Percentiles rank a stretch among this genome's conserved stretches.
These are phyloP conservation scores for Cyclura pinguis DNA, from an alignment of 2,797 vertebrate species.

Conservation along the genomic window DNA sequence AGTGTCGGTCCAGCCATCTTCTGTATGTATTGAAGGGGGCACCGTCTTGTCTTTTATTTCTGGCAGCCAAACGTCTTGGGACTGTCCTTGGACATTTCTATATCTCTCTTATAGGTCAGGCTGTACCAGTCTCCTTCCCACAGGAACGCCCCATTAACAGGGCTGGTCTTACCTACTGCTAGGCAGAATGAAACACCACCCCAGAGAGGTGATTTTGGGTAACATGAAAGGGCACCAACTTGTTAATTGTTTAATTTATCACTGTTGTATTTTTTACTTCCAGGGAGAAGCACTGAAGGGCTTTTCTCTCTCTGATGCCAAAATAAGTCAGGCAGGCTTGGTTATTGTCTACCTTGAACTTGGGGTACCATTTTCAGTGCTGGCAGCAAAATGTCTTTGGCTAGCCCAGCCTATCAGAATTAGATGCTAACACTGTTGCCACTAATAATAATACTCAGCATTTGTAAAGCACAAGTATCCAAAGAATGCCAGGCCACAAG, in stretches of 20 bases:
- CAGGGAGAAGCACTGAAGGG: neutral
- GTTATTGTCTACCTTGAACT: neutral
- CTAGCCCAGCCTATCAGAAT: neutral
- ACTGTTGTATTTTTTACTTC: neutral
- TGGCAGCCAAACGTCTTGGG: too few relatives aligned
- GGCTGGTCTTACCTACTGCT: neutral
- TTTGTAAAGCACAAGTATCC: neutral
- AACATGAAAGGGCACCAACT: neutral
- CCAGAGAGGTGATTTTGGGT: neutral
- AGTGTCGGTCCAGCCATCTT: too few relatives aligned
- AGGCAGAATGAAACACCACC: neutral
- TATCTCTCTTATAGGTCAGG: too few relatives aligned
- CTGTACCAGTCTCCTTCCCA: neutral
- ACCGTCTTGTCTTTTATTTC: too few relatives aligned
- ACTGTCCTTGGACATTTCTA: neutral
- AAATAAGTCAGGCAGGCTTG: neutral
- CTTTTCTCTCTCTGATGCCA: neutral
- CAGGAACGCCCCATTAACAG: neutral
- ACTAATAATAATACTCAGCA: neutral
- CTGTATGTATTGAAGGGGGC: too few relatives aligned
- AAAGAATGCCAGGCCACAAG: neutral
- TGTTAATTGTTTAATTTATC: neutral
- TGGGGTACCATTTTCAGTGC: neutral
- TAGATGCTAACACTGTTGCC: neutral
- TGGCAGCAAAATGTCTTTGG: neutral